Percentiles rank a stretch among this genome's conserved stretches.
These are phyloP conservation scores for Sinodicranocentrus sp. DNA, from an alignment of 2,888 invertebrate species.

Conservation along the genomic window DNA sequence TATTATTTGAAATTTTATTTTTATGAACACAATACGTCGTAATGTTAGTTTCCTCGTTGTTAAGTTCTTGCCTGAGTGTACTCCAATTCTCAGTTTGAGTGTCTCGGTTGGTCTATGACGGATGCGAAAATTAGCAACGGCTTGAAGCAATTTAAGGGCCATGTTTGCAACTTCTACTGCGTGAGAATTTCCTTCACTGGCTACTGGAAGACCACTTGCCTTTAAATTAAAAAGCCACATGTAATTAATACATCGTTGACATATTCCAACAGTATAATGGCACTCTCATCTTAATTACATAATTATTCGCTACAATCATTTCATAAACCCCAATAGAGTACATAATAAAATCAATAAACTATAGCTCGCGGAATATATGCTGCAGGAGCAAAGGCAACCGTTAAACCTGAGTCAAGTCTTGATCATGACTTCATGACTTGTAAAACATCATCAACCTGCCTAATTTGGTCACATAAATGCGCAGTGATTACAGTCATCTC, in stretches of 20 bases:
- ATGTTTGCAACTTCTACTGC: constrained; percentile 96
- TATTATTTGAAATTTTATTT: constrained; percentile 28
- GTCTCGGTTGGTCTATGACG: constrained; percentile 93
- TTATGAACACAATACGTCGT: not conserved
- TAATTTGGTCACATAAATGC: too few relatives aligned
- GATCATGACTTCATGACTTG: too few relatives aligned
- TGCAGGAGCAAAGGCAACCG: too few relatives aligned
- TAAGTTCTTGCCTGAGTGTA: constrained; percentile 87
- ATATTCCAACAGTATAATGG: not conserved
- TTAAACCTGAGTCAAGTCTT: too few relatives aligned
- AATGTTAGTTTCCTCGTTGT: not conserved
- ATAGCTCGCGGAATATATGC: too few relatives aligned
- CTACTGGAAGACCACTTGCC: constrained; percentile 89
- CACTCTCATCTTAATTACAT: too few relatives aligned
- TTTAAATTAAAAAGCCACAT: constrained; percentile 27
- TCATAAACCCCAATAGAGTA: too few relatives aligned
- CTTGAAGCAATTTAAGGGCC: constrained; percentile 91
- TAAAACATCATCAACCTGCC: too few relatives aligned
- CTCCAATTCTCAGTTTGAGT: constrained; percentile 93
- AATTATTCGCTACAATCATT: too few relatives aligned
- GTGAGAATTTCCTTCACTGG: constrained; percentile 90
- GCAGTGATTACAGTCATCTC: too few relatives aligned
- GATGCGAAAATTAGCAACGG: constrained; percentile 92
- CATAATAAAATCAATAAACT: too few relatives aligned
- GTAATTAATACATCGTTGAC: not conserved